Evolutionary conservation across 2,113 vertebrate genomes (phyloP), one percentile per base, ranked within the genome.

Genomic region (Tachuris rubrigastra): DNA sequence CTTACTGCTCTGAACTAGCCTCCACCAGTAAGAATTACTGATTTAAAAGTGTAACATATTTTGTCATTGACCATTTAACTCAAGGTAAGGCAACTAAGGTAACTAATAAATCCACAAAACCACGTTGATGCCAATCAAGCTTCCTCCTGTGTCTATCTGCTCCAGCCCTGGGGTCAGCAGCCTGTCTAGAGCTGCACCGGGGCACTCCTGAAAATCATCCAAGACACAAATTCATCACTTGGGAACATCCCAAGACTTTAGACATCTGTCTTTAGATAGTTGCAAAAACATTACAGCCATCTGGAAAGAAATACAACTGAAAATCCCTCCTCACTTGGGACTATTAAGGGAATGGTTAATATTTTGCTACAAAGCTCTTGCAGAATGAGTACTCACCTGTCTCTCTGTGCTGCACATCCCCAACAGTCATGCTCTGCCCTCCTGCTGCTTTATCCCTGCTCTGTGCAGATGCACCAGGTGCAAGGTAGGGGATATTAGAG

Each of bases 391-490:
- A 83, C 81, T 87, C 85, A 28, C 67, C 85, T 81, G 56, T 83
- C 68, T 76, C 80, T 81, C 76, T 56, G 42, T 89, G 52, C 76
- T 87, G 21, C 30, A 5, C 0, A 1, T 37, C 49, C 62, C 73
- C 6, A 10, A 4, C 46, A 37, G 65, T n/a, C 39, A 75, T 58
- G n/a, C 81, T 71, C 79, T 91, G 69, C 69, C 66, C 77, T 94
- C 94, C 89, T 39, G n/a, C 74, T 97, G 91, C 52, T 93, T 95
- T 87, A 93, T 93, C 42, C 24, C 47, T 0, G 1, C 69, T 63
- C 68, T 24, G 42, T 72, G 68, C 80, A 93, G 90, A 75, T 84
- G 85, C 37, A 88, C 79, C 92, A 84, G 88, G 80, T 93, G 90
- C 79, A 88, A 92, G 89, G 60, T 86, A 76, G 39, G 59, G 13